Evolutionary conservation across 1,140 invertebrate genomes (phyloP).

Genomic region (Rhopalosiphum padi): DNA sequence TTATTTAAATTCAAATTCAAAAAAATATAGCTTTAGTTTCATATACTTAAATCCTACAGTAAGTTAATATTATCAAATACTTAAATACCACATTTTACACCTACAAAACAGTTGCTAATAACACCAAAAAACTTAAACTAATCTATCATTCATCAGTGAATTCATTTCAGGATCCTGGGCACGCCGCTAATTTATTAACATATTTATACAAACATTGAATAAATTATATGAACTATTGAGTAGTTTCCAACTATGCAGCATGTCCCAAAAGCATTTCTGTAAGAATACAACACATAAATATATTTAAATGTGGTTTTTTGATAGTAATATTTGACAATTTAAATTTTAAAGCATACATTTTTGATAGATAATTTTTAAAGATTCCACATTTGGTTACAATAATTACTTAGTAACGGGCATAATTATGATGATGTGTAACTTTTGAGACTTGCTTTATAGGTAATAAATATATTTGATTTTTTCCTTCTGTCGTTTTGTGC

Average conservation of each 20-base stretch:
- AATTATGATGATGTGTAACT: background rate
- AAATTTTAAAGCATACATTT: too few relatives aligned
- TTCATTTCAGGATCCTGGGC: background rate
- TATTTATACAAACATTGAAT: background rate
- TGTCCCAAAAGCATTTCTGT: background rate
- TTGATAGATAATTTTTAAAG: background rate
- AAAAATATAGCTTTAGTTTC: background rate
- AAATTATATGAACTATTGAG: background rate
- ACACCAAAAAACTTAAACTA: background rate
- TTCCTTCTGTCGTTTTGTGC: too few relatives aligned
- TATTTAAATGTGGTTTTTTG: background rate
- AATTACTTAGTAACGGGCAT: too few relatives aligned
- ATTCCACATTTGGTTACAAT: too few relatives aligned
- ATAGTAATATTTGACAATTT: too few relatives aligned
- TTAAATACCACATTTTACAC: too few relatives aligned
- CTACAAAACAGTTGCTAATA: too few relatives aligned
- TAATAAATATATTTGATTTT: too few relatives aligned
- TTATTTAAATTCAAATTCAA: background rate
- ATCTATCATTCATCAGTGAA: background rate
- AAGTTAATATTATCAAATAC: too few relatives aligned
- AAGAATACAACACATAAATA: background rate
- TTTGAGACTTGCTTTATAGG: background rate
- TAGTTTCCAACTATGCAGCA: background rate
- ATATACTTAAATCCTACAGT: background rate
- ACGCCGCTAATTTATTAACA: too few relatives aligned